phyloP scores from a whole-genome alignment of 1,140 invertebrate species.

The Pectinophora gossypiella region DNA sequence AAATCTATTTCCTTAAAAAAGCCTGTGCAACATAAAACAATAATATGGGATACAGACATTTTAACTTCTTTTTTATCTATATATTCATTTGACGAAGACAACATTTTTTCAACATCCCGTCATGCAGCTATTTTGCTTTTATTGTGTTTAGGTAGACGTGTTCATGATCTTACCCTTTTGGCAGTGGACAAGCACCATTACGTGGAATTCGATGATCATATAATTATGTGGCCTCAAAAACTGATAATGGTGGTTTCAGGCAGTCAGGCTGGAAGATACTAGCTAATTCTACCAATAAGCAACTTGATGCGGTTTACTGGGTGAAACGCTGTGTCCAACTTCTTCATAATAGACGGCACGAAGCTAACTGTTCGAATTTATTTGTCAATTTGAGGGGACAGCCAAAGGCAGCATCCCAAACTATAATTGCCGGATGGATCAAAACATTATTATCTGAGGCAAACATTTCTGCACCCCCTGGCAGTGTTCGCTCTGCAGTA shows the following conservation, averaged over 20 bases:
- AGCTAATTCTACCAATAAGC: neutral
- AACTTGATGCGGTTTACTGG: neutral
- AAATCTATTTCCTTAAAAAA: slow-evolving; percentile 1
- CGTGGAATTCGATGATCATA: neutral
- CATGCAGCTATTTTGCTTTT: neutral
- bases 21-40: neutral
- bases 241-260: neutral
- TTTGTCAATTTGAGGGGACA: neutral
- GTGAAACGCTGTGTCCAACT: neutral
- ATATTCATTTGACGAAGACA: neutral
- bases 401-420: neutral
- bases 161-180: neutral
- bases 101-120: neutral
- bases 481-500: slow-evolving; percentile 4
- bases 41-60: neutral
- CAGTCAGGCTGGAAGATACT: neutral
- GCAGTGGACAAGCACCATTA: neutral
- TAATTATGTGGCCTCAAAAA: neutral
- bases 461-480: no score
- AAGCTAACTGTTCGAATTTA: neutral
- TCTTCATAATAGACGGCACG: neutral
- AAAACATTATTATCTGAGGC: neutral
- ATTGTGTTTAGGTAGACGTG: neutral
- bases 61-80: neutral
- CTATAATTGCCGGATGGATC: neutral